Conservation (phyloP, 2,113 vertebrate species). For the Leptodactylus fuscus region DNA sequence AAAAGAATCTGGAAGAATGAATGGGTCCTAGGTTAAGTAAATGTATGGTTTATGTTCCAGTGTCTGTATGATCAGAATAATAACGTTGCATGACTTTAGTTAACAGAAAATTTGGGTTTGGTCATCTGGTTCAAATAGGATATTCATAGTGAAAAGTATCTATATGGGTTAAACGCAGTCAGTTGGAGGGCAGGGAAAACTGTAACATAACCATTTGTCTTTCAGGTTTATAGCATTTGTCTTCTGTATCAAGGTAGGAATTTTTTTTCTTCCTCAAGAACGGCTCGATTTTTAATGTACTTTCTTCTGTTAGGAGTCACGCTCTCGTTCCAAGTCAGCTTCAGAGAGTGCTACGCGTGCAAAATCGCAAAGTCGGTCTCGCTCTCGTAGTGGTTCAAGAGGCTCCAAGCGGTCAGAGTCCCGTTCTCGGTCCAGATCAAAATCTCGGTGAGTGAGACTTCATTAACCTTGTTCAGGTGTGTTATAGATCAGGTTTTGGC, state of each 20-base stretch:
- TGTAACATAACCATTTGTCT: conserved; percentile 79
- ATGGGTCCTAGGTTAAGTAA: conserved; percentile 99
- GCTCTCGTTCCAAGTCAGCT: conserved; percentile 91
- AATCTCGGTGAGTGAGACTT: conserved; percentile 84
- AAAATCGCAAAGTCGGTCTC: conserved; percentile 91
- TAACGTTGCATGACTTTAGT: conserved; percentile 91
- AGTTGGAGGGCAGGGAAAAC: conserved; percentile 74
- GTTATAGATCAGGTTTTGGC: no score
- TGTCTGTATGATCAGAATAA: conserved; percentile 91
- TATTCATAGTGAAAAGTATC: conserved; percentile 78
- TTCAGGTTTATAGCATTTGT: conserved; percentile 83
- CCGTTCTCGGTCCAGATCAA: conserved; percentile 87
- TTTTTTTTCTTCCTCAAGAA: conserved; percentile 67
- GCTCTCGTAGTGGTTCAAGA: conserved; percentile 86
- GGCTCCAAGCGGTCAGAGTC: conserved; percentile 89
- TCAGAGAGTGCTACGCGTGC: conserved; percentile 86
- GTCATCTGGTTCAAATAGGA: conserved; percentile 86
- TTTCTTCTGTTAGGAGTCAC: conserved; percentile 89
- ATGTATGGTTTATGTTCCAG: conserved; percentile 95
- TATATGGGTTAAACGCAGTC: conserved; percentile 79
- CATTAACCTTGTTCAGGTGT: no score
- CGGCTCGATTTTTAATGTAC: conserved; percentile 83
- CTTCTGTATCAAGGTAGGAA: conserved; percentile 82
- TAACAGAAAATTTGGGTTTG: conserved; percentile 84
- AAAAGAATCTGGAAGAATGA: conserved; percentile 99